phyloP scores from a whole-genome alignment of 2,113 vertebrate species.

The Pterocles orientalis region DNA sequence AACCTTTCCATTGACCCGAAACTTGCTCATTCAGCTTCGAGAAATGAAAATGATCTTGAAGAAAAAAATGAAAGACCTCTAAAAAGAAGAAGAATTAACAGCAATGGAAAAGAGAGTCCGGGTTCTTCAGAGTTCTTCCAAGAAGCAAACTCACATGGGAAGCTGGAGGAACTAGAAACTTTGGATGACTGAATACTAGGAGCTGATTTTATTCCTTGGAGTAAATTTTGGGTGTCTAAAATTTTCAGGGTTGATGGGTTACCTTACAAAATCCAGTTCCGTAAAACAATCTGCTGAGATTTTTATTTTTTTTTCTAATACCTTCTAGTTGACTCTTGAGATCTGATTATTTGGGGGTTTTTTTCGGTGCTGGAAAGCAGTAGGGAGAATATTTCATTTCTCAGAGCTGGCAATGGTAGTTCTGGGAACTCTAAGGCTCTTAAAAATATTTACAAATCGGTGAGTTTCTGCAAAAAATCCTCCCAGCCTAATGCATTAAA shows the following conservation, averaged over 20 bases:
- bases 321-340: constrained; percentile 48
- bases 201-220: constrained; percentile 68
- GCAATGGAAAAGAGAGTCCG: constrained; percentile 76
- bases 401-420: not conserved
- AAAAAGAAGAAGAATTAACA: constrained; percentile 81
- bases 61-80: constrained; percentile 77
- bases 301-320: not conserved
- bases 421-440: not conserved
- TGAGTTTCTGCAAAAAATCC: not conserved
- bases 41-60: constrained; percentile 74
- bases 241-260: constrained; percentile 84
- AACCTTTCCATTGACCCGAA: constrained; percentile 73
- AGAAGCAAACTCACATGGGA: constrained; percentile 73
- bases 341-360: not conserved
- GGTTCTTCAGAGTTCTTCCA: constrained; percentile 76
- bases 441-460: not conserved
- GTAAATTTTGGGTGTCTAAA: constrained; percentile 72
- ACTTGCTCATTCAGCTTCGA: constrained; percentile 62
- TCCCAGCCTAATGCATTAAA: not conserved
- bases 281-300: constrained; percentile 38
- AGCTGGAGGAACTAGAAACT: constrained; percentile 72
- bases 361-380: constrained; percentile 42
- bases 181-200: constrained; percentile 73
- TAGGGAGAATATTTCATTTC: constrained; percentile 4
- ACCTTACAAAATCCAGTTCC: constrained; percentile 71